Evolutionary conservation across 2,888 invertebrate genomes (phyloP).

Genomic region (Pollenia labialis): DNA sequence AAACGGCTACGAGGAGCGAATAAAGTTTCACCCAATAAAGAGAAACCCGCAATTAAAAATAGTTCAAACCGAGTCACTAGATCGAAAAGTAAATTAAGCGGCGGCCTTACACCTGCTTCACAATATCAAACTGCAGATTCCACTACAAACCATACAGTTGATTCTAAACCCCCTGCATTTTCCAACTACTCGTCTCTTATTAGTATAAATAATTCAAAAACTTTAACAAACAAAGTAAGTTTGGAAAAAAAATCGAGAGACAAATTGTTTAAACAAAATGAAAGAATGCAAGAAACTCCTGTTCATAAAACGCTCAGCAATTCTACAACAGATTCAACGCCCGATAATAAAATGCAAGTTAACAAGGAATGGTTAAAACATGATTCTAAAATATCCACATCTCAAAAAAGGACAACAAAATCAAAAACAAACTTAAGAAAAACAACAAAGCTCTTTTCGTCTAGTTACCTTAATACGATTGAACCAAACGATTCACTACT

Average conservation of each 20-base stretch:
- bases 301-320: background rate
- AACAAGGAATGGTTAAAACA: background rate
- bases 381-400: background rate
- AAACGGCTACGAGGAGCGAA: background rate
- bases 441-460: background rate
- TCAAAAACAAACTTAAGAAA: background rate
- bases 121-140: background rate
- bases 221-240: too few relatives aligned
- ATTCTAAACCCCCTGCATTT: too few relatives aligned
- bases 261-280: background rate
- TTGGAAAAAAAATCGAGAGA: too few relatives aligned
- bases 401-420: slow-evolving; percentile 6
- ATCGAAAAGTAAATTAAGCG: background rate
- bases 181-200: too few relatives aligned
- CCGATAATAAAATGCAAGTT: background rate
- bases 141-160: too few relatives aligned
- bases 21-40: background rate
- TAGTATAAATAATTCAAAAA: too few relatives aligned
- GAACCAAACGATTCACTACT: too few relatives aligned
- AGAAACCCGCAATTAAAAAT: background rate
- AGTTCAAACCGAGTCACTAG: background rate
- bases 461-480: too few relatives aligned
- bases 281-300: background rate
- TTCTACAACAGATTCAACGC: background rate
- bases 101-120: background rate